These are phyloP conservation scores for Theocolax elegans DNA, from an alignment of 1,140 invertebrate species.

Conservation along the genomic window DNA sequence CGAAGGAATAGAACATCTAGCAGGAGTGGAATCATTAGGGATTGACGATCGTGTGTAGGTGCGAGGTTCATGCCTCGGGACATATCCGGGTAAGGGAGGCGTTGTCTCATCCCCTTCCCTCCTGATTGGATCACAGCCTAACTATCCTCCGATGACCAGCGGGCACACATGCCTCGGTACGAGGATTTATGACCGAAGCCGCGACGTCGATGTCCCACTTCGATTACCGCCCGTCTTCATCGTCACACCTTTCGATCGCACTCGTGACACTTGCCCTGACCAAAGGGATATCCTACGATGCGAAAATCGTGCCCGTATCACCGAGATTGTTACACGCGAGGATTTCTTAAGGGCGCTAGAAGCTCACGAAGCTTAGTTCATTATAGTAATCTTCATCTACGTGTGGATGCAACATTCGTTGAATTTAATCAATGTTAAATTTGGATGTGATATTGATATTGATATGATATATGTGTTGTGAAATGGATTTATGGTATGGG, in stretches of 20 bases:
- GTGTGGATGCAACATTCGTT: no score
- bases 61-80: neutral
- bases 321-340: no score
- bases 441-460: no score
- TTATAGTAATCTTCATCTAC: no score
- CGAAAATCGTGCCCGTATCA: no score
- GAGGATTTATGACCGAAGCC: slow-evolving; percentile 48
- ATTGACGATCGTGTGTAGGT: neutral
- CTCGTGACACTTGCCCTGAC: neutral
- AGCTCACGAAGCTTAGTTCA: no score
- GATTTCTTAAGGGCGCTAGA: no score
- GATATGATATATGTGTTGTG: no score
- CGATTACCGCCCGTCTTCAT: slow-evolving; percentile 36
- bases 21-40: neutral
- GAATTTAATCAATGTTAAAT: no score
- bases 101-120: no score
- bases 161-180: slow-evolving; percentile 42
- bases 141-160: slow-evolving; percentile 47
- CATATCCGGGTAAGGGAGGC: neutral
- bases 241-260: neutral
- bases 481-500: no score
- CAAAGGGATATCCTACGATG: no score
- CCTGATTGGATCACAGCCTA: slow-evolving; percentile 53
- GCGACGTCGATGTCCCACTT: slow-evolving; percentile 41
- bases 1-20: neutral